A percentile compares a stretch with the other conserved stretches of the same genome.
phyloP scores from a whole-genome alignment of 1,140 invertebrate species.

The Phocides pigmalion region DNA sequence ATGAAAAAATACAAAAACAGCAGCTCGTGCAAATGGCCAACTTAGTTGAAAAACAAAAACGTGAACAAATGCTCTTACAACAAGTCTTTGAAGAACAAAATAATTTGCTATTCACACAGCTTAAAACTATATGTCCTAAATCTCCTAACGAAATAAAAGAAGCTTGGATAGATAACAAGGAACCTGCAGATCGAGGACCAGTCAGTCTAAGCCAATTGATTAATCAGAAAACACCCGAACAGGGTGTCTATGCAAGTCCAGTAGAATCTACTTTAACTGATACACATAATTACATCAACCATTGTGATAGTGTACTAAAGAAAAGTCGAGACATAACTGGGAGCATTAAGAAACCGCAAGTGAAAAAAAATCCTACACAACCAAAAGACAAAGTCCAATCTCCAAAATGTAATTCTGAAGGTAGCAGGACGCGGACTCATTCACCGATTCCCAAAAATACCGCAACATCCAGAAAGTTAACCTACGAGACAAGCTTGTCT shows the following conservation, averaged over 20 bases:
- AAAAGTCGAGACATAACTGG: slow-evolving; percentile 68
- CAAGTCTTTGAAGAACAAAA: slow-evolving; percentile 86
- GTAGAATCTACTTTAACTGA: slow-evolving; percentile 61
- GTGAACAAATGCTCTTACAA: slow-evolving; percentile 84
- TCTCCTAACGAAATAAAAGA: slow-evolving; percentile 65
- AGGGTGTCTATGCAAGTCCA: slow-evolving; percentile 46
- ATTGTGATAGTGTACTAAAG: slow-evolving; percentile 66
- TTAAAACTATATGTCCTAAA: slow-evolving; percentile 81
- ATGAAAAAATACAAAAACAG: slow-evolving; percentile 85
- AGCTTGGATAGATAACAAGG: slow-evolving; percentile 62
- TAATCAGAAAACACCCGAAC: slow-evolving; percentile 53
- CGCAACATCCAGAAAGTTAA: slow-evolving; percentile 56
- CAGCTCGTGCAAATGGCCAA: slow-evolving; percentile 85
- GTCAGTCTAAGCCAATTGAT: slow-evolving; percentile 76
- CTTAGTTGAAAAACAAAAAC: slow-evolving; percentile 84
- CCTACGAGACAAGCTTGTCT: slow-evolving; percentile 65
- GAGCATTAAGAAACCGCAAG: slow-evolving; percentile 57
- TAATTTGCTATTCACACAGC: slow-evolving; percentile 82
- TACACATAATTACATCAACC: slow-evolving; percentile 65
- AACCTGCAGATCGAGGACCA: slow-evolving; percentile 51
- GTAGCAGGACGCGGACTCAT: slow-evolving; percentile 48
- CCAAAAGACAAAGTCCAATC: slow-evolving; percentile 40
- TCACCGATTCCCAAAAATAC: slow-evolving; percentile 53
- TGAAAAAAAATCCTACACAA: slow-evolving; percentile 26
- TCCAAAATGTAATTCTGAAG: slow-evolving; percentile 39